Evolutionary conservation across 1,140 invertebrate species (phyloP), one percentile per base, ranked within the genome.

Genomic region (Scylla paramamosain): DNA sequence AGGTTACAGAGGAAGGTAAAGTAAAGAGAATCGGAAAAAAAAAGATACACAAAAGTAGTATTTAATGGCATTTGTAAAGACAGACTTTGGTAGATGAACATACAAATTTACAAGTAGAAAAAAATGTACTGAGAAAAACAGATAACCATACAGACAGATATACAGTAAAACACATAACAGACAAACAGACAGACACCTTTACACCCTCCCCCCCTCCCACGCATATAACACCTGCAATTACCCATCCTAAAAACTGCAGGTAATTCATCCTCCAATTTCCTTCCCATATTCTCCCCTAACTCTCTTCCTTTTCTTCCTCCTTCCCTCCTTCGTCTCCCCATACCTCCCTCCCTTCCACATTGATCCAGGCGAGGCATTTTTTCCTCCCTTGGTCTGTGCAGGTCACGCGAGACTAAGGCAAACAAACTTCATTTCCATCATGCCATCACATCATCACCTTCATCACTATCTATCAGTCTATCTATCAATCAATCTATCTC

Each of bases 281-380:
- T 8, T 77, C 20, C 67, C 67, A 25, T 77, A 77, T 25, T n/a
- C 67, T 77, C 25, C 20, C 67, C n/a, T n/a, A 77, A n/a, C 20
- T 77, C 20, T 77, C 67, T 77, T 77, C 67, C 67, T 77, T 77
- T 77, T 77, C 67, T 77, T n/a, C 20, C 67, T 77, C 67, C 67
- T n/a, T 77, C 67, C 12, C 20, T n/a, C 67, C 67, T n/a, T n/a
- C 20, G 4, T 20, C 20, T n/a, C 67, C 8, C 25, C 67, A 12
- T 3, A 20, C 67, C 20, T 20, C n/a, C 67, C 20, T 77, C 67
- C n/a, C 20, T n/a, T n/a, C 67, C 20, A 77, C 67, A 77, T 77
- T 77, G 67, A 77, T 77, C 67, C n/a, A 59, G 20, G 39, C 39
- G 39, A 39, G 52, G 67, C 1, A 25, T 77, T 77, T 77, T 77